Percentiles rank a stretch among this genome's conserved stretches.
These are phyloP conservation scores for Pseudomyrmex sp. DNA, from an alignment of 1,140 invertebrate species.

Conservation along the genomic window DNA sequence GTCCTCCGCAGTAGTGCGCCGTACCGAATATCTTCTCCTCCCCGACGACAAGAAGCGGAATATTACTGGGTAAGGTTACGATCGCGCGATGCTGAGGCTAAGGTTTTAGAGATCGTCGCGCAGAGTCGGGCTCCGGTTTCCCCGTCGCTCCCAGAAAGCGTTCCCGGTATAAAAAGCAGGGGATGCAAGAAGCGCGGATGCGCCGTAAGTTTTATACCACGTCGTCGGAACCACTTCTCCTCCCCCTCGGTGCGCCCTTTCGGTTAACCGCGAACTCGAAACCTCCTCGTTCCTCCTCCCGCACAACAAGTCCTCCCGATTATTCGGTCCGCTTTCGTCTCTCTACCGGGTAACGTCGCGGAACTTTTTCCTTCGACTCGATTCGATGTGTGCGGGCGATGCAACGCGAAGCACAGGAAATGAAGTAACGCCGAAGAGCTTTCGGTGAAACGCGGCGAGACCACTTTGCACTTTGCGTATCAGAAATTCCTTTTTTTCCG, in stretches of 20 bases:
- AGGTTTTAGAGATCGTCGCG: conserved; percentile 11
- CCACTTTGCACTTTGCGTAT: conserved; percentile 55
- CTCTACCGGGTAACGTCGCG: conserved; percentile 31
- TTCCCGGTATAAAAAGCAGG: conserved; percentile 37
- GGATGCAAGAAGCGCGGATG: conserved; percentile 57
- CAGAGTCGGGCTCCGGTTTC: background rate
- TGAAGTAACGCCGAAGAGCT: conserved; percentile 58
- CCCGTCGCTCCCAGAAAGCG: conserved; percentile 10
- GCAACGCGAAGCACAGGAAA: conserved; percentile 49
- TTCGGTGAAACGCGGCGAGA: conserved; percentile 27
- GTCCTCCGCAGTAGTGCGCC: background rate
- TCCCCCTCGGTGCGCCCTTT: conserved; percentile 31
- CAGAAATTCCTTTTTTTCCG: conserved; percentile 70
- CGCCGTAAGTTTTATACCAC: conserved; percentile 57
- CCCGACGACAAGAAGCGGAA: conserved; percentile 12
- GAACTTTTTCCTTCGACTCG: conserved; percentile 63
- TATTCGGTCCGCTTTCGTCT: conserved; percentile 63
- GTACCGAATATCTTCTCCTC: background rate
- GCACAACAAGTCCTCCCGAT: conserved; percentile 62
- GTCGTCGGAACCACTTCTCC: conserved; percentile 34
- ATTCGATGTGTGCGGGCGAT: background rate
- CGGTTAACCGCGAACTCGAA: conserved; percentile 72
- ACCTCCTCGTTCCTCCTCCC: conserved; percentile 42
- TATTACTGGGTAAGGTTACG: conserved; percentile 36
- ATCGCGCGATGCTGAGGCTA: conserved; percentile 25